Base-by-base conservation (phyloP, 1,140 invertebrate genomes). In the Dysdera silvatica region DNA sequence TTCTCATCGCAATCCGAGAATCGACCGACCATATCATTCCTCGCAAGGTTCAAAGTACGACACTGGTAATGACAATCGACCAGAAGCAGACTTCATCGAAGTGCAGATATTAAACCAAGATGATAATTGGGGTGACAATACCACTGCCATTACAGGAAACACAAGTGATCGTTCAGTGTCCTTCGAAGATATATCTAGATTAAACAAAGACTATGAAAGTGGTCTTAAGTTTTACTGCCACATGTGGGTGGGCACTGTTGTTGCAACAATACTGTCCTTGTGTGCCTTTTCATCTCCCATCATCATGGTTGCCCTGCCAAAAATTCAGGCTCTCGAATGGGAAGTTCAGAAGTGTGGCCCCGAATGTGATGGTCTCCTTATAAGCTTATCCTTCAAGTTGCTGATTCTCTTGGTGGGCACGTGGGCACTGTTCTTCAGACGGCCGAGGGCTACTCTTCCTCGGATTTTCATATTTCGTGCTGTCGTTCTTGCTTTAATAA, bases 81-180 rank as follows among this genome's bases (percentile, higher is more conserved):
- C 43, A 10, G 56, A 77, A 87, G 82, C 4, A 74, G 87, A 92
- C 76, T 86, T 90, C 6, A 90, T 91, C 41, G 88, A 92, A 78
- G 91, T 95, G 48, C 90, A 94, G 78, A 94, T 95, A 66, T 75
- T 97, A 41, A 91, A 91, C 0, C 81, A 83, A 74, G 93, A 97
- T 80, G 95, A 98, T 72, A 95, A 95, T 74, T 98, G 95, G 95
- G 93, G 91, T 33, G 95, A 98, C 77, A 96, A 93, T 71, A 96
- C 92, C 0, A 98, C 95, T 4, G 94, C 91, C 0, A 87, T 98
- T 24, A 98, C 95, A 4, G 94, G 93, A 18, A 95, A 95, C 71
- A 97, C 93, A 3, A 96, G 92, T 0, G 94, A 97, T 74, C 87
- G 88, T 65, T 94, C 91, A 2, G 87, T 91, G 66, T 96, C 93